Conservation (phyloP, 2,113 vertebrate genomes). For the Sceloporus undulatus region DNA sequence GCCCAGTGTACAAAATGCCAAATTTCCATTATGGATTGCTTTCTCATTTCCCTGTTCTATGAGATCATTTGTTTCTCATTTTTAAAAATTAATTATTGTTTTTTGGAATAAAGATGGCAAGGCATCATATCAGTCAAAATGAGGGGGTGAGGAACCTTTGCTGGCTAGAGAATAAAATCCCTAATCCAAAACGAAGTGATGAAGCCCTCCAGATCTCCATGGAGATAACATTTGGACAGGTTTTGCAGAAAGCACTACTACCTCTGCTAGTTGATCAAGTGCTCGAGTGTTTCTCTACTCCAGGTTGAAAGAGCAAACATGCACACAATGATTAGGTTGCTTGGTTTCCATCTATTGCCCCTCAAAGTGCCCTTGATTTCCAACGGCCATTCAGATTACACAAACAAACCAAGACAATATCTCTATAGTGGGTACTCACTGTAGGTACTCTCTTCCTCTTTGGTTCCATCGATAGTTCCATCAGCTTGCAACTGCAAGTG, state of each 20-base stretch:
- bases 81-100: no score
- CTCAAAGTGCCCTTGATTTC: neutral
- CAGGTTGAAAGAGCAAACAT: slow-evolving; percentile 34
- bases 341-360: slow-evolving; percentile 4
- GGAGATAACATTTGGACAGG: slow-evolving; percentile 81
- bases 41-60: slow-evolving; percentile 17
- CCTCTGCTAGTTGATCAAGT: slow-evolving; percentile 64
- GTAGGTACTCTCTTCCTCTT: slow-evolving; percentile 97
- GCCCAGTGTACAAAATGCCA: neutral
- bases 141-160: slow-evolving; percentile 79
- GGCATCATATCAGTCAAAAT: slow-evolving; percentile 71
- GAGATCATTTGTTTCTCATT: slow-evolving; percentile 42
- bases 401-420: slow-evolving; percentile 15
- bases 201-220: slow-evolving; percentile 78
- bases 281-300: slow-evolving; percentile 55
- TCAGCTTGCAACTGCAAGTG: slow-evolving; percentile 98
- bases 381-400: neutral
- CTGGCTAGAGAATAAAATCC: slow-evolving; percentile 57
- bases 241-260: slow-evolving; percentile 69
- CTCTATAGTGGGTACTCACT: slow-evolving; percentile 85
- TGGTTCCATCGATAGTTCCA: slow-evolving; percentile 98
- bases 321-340: neutral
- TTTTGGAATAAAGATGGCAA: slow-evolving; percentile 64
- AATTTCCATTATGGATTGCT: slow-evolving; percentile 37
- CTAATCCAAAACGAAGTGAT: slow-evolving; percentile 76